Evolutionary conservation across 2,888 invertebrate genomes (phyloP).

Genomic region (Ischnura elegans): DNA sequence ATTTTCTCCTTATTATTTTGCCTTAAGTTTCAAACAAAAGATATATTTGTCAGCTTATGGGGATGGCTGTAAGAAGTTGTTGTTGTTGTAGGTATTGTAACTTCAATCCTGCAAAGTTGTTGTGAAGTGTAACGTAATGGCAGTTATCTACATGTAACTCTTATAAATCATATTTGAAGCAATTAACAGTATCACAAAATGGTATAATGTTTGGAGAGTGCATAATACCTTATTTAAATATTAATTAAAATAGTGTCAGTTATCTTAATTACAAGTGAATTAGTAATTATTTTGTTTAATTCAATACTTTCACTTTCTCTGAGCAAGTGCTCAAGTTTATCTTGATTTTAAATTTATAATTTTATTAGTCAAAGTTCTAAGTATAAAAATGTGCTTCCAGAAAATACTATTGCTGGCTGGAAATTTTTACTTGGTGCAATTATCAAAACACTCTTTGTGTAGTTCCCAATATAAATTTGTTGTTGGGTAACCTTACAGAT

Average conservation of each 20-base stretch:
- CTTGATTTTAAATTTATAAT: slow-evolving; percentile 51
- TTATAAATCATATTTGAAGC: slow-evolving; percentile 53
- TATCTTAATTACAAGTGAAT: slow-evolving; percentile 39
- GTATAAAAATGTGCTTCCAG: slow-evolving; percentile 67
- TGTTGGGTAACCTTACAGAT: slow-evolving; percentile 62
- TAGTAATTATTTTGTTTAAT: slow-evolving; percentile 28
- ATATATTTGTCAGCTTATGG: slow-evolving; percentile 9
- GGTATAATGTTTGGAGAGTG: slow-evolving; percentile 43
- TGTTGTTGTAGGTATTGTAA: slow-evolving; percentile 65
- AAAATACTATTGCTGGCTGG: slow-evolving; percentile 55
- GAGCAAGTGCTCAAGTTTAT: not conserved
- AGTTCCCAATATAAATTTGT: slow-evolving; percentile 41
- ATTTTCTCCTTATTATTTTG: slow-evolving; percentile 13
- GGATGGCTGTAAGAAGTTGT: slow-evolving; percentile 42
- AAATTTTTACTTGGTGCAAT: slow-evolving; percentile 66
- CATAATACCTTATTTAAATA: slow-evolving; percentile 44
- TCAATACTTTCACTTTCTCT: slow-evolving; percentile 34
- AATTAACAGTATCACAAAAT: slow-evolving; percentile 45
- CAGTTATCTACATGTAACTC: slow-evolving; percentile 64
- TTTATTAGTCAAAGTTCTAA: slow-evolving; percentile 47
- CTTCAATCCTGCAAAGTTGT: slow-evolving; percentile 60
- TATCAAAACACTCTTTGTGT: slow-evolving; percentile 43
- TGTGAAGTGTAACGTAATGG: slow-evolving; percentile 47
- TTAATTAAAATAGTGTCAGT: slow-evolving; percentile 49
- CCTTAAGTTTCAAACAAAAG: slow-evolving; percentile 33